Conservation (phyloP, 2,113 vertebrate genomes). For the Anhinga anhinga region DNA sequence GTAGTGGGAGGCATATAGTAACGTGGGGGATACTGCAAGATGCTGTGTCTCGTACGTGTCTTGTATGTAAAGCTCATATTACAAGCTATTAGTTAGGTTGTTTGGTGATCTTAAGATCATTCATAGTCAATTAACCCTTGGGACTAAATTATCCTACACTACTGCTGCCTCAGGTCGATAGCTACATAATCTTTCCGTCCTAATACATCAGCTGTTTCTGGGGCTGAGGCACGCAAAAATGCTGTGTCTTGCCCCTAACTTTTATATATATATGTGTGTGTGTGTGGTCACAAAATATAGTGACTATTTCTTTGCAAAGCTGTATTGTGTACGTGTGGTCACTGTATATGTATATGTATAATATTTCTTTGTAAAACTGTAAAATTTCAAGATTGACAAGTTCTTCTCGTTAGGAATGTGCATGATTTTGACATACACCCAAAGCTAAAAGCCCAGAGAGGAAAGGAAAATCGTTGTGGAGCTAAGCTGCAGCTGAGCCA, state of each 20-base stretch:
- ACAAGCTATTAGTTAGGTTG: background rate
- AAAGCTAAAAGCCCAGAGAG: background rate
- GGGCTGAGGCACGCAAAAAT: background rate
- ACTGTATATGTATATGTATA: too few species aligned
- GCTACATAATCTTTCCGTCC: background rate
- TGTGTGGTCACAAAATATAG: background rate
- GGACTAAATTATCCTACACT: conserved; percentile 45
- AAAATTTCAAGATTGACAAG: background rate
- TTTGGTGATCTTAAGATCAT: conserved; percentile 33
- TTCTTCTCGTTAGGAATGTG: background rate
- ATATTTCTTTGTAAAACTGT: background rate
- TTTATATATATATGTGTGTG: background rate
- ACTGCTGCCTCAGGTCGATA: background rate
- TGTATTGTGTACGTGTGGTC: background rate
- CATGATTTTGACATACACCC: background rate
- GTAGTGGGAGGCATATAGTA: background rate
- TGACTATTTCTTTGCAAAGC: background rate
- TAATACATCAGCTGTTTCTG: background rate
- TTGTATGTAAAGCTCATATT: background rate
- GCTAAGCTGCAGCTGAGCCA: background rate
- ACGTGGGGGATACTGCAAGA: background rate
- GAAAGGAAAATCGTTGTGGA: background rate
- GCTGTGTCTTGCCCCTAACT: background rate
- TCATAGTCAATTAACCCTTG: conserved; percentile 61
- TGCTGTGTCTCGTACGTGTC: background rate